Base-by-base conservation (phyloP, 1,140 invertebrate genomes). In the Drosophila suzukii region DNA sequence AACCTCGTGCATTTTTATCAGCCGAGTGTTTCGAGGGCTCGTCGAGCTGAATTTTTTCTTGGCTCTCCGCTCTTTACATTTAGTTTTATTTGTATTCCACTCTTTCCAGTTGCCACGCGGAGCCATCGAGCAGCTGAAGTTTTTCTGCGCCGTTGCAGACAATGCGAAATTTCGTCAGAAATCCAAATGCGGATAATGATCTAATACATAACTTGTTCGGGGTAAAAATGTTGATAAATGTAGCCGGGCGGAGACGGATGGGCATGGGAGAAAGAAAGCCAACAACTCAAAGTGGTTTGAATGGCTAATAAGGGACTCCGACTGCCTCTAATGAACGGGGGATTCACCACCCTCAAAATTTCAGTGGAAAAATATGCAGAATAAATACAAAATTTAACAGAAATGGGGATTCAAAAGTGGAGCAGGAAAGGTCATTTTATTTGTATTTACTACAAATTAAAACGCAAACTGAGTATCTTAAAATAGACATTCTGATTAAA, bases 151-250 rank as follows among this genome's bases (percentile, higher is more conserved):
- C 41, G 81, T 63, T 88, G 83, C 84, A 88, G 84, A 88, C 83
- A 88, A 86, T 86, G 83, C 83, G 83, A 83, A 89, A 89, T 90
- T 89, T 89, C 84, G 79, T 90, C 84, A 90, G 84, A 89, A 89
- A 90, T 84, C 85, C 84, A 89, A 89, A 89, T 85, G 70, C 85
- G 83, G 84, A 89, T 89, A 90, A 90, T 89, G 84, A 89, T 89
- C 84, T 89, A 89, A 89, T 86, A 88, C 83, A 88, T 84, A 89
- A 84, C 80, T 89, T 90, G 81, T 81, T 84, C 81, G 81, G 78
- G 56, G 75, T 78, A 82, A 81, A 84, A 86, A 76, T 56, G 70
- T 49, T 86, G 81, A 85, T 84, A 84, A 85, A 84, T 75, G 73
- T 46, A 66, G 62, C 43, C 56, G 50, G 57, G 15, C 10, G 3